Percentiles rank a stretch among this genome's conserved stretches.
Conservation (phyloP, 2,797 vertebrate genomes). For the Silurus lanzhouensis region DNA sequence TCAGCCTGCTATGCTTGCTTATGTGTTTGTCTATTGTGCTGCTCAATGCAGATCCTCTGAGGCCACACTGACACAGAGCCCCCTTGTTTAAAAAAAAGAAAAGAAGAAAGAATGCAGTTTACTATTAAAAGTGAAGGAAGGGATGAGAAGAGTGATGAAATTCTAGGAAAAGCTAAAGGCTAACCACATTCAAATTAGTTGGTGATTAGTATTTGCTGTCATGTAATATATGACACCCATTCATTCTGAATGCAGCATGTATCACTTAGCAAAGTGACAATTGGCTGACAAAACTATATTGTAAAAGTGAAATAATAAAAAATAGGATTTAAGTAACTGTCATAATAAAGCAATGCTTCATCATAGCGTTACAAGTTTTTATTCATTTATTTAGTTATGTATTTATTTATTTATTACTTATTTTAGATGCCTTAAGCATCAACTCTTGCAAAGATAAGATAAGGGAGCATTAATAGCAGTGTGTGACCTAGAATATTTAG, state of each 20-base stretch:
- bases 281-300: background rate
- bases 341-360: slow-evolving; percentile 36
- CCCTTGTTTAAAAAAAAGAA: slow-evolving; percentile 31
- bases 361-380: background rate
- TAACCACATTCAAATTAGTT: background rate
- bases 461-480: slow-evolving; percentile 35
- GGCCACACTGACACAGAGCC: slow-evolving; percentile 31
- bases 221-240: background rate
- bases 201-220: background rate
- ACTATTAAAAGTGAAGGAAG: background rate
- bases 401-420: slow-evolving; percentile 17
- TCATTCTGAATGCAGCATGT: background rate
- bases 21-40: slow-evolving; percentile 53
- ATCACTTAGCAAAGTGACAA: background rate
- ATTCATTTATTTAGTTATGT: slow-evolving; percentile 8
- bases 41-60: slow-evolving; percentile 31
- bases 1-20: slow-evolving; percentile 34
- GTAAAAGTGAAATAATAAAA: background rate
- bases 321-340: slow-evolving; percentile 63
- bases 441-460: slow-evolving; percentile 30
- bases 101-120: background rate
- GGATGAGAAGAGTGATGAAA: background rate
- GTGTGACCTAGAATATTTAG: slow-evolving; percentile 9
- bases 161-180: background rate
- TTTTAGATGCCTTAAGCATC: slow-evolving; percentile 43